Percentiles rank a stretch among this genome's conserved stretches.
These are phyloP conservation scores for Neopelma chrysocephalum DNA, from an alignment of 2,797 vertebrate species.

Conservation along the genomic window DNA sequence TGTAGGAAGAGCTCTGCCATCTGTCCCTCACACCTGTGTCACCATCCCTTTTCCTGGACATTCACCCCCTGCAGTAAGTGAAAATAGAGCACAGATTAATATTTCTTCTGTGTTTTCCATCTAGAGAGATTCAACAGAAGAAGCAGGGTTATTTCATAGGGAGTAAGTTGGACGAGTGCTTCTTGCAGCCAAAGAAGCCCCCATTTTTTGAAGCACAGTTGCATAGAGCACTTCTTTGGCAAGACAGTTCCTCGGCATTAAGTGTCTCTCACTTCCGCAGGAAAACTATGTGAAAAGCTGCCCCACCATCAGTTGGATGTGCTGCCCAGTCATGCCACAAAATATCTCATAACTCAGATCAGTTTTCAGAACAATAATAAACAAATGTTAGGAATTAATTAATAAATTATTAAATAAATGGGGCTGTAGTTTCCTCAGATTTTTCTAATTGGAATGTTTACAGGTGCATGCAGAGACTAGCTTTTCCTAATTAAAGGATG, in stretches of 20 bases:
- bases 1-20: not conserved
- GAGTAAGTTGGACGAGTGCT: not conserved
- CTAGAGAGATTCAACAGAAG: not conserved
- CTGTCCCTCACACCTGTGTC: accelerated
- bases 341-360: not conserved
- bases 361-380: not conserved
- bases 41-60: not conserved
- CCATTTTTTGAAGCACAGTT: not conserved
- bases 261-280: not conserved
- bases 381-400: not conserved
- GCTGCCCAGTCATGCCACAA: not conserved
- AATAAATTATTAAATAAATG: not conserved
- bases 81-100: not conserved
- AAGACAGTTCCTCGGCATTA: not conserved
- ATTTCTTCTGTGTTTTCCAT: not conserved
- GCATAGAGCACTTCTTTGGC: not conserved
- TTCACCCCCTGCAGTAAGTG: not conserved
- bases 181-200: not conserved
- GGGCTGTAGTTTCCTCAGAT: not conserved
- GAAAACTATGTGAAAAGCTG: not conserved
- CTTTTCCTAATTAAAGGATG: not conserved
- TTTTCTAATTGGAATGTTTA: not conserved
- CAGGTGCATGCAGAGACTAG: not conserved
- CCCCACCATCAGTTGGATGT: not conserved
- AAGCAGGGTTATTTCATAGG: not conserved